Conservation (phyloP, 2,797 vertebrate genomes). For the Hybognathus amarus region DNA sequence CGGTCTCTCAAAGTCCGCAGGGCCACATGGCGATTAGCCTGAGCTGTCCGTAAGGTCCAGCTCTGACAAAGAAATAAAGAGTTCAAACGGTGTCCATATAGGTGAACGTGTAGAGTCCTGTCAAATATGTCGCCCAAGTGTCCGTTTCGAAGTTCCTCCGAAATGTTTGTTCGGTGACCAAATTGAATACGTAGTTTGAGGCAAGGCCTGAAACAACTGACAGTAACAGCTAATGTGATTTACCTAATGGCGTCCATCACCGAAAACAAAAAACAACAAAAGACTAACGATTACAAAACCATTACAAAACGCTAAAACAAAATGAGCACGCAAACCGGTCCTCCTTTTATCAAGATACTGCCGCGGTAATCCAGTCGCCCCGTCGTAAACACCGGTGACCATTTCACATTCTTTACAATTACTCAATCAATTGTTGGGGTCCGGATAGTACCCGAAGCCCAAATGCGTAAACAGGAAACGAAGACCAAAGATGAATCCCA, state of each 20-base stretch:
- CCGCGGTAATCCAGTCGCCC: conserved; percentile 24
- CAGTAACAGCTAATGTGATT: conserved; percentile 33
- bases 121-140: conserved; percentile 6
- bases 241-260: conserved; percentile 61
- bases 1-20: conserved; percentile 23
- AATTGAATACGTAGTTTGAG: conserved; percentile 13
- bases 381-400: background rate
- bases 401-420: too few relatives aligned
- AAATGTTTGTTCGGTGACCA: conserved; percentile 34
- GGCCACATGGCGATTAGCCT: conserved; percentile 8
- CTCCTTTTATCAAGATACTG: conserved; percentile 9
- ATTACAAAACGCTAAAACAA: conserved; percentile 31
- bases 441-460: too few relatives aligned
- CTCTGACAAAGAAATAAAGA: conserved; percentile 16
- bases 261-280: conserved; percentile 23
- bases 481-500: conserved; percentile 57
- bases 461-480: too few relatives aligned
- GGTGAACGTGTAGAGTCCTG: conserved; percentile 38
- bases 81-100: conserved; percentile 34
- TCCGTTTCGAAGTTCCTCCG: conserved; percentile 23
- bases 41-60: conserved; percentile 38
- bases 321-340: background rate
- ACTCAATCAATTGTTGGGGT: too few relatives aligned
- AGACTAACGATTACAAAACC: conserved; percentile 9
- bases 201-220: conserved; percentile 40